Evolutionary conservation across 2,888 invertebrate genomes (phyloP).

Genomic region (Ephialtes manifestator): DNA sequence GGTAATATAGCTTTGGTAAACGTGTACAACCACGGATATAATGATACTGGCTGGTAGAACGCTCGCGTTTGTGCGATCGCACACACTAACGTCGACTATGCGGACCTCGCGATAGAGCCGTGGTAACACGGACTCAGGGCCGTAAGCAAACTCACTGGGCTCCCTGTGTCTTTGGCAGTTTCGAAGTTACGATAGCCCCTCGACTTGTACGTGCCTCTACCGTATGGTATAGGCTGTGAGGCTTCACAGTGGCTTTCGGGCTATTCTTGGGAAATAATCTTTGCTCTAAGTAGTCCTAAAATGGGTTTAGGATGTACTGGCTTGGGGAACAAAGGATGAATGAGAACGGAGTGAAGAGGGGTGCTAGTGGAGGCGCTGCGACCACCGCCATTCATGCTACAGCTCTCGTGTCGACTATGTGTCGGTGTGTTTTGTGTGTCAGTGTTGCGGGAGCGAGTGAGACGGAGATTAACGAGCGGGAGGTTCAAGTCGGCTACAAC

Average conservation of each 20-base stretch:
- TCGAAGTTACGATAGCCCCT: slow-evolving; percentile 8
- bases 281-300: slow-evolving; percentile 6
- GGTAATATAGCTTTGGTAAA: background rate
- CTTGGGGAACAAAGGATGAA: slow-evolving; percentile 68
- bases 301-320: slow-evolving; percentile 34
- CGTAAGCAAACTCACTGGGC: slow-evolving; percentile 63
- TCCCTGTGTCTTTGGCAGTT: background rate
- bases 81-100: slow-evolving; percentile 51
- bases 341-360: slow-evolving; percentile 65
- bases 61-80: slow-evolving; percentile 54
- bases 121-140: slow-evolving; percentile 72
- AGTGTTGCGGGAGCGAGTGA: slow-evolving; percentile 17
- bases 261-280: background rate
- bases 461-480: slow-evolving; percentile 49
- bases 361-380: slow-evolving; percentile 65
- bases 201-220: background rate
- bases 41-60: slow-evolving; percentile 20
- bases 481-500: slow-evolving; percentile 46
- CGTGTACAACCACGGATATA: background rate
- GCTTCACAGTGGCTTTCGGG: background rate
- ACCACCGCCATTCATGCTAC: slow-evolving; percentile 68
- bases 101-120: slow-evolving; percentile 53
- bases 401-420: slow-evolving; percentile 20
- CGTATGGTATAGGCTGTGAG: background rate
- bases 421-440: slow-evolving; percentile 6